Conservation (phyloP, 2,888 invertebrate genomes). For the Meandrusa payeni region DNA sequence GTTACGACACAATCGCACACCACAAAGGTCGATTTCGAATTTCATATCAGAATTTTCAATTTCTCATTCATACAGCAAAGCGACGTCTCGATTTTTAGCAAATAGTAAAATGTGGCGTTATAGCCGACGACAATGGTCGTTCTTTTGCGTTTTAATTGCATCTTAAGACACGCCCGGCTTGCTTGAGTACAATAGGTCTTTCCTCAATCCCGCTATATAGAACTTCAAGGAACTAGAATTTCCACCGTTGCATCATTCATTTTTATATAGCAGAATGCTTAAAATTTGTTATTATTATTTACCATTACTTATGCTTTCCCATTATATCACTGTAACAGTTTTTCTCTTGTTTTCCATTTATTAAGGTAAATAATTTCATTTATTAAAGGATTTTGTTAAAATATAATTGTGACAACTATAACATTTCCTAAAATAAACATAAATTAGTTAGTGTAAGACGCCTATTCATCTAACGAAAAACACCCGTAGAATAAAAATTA, state of each 20-base stretch:
- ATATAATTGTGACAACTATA: no score
- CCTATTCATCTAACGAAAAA: no score
- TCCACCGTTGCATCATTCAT: background rate
- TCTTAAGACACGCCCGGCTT: constrained; percentile 17
- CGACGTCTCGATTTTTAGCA: constrained; percentile 3
- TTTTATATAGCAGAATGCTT: background rate
- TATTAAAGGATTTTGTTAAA: background rate
- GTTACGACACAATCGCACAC: background rate
- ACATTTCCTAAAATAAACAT: no score
- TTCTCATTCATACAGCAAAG: constrained; percentile 4
- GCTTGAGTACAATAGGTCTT: constrained; percentile 20
- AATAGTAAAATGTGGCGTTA: constrained; percentile 16
- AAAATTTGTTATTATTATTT: no score
- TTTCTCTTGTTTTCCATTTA: background rate
- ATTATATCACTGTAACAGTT: no score
- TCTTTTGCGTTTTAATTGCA: constrained; percentile 23
- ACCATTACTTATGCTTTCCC: no score
- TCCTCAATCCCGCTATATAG: constrained; percentile 8
- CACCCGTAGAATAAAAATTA: no score
- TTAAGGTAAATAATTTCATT: background rate
- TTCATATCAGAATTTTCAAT: background rate
- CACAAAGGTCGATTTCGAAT: background rate
- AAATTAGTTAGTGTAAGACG: no score
- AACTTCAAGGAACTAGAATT: constrained; percentile 10
- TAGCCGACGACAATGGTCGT: constrained; percentile 16